Percentiles rank a stretch among this genome's conserved stretches.
Evolutionary conservation across 2,113 vertebrate genomes (phyloP).

Genomic region (Opisthocomus hoazin): DNA sequence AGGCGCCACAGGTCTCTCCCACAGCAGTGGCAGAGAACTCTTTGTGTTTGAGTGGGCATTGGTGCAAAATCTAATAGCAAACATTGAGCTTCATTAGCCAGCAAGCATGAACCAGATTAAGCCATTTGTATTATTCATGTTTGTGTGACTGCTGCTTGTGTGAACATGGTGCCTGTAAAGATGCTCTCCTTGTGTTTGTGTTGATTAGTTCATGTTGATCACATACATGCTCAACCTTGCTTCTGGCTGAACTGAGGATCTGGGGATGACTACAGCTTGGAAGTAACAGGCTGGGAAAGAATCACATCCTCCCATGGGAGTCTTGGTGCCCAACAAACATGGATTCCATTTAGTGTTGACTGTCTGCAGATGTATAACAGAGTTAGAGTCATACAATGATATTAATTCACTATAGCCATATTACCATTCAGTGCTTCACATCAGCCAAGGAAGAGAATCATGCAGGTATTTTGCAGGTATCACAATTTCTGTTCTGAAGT

Average conservation of each 20-base stretch:
- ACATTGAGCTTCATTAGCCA: neutral
- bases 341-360: neutral
- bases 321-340: neutral
- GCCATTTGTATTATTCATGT: neutral
- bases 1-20: neutral
- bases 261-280: neutral
- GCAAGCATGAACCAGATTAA: neutral
- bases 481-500: neutral
- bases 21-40: neutral
- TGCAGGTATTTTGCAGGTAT: neutral
- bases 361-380: neutral
- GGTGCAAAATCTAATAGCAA: neutral
- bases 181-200: neutral
- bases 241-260: neutral
- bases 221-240: fast-evolving
- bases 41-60: neutral
- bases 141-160: neutral
- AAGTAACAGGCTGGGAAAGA: neutral
- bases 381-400: neutral
- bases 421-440: neutral
- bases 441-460: neutral
- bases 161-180: neutral
- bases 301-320: neutral
- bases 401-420: neutral
- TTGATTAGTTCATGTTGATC: neutral